Conservation (phyloP, 2,797 vertebrate species). For the Gobionotothen gibberifrons region DNA sequence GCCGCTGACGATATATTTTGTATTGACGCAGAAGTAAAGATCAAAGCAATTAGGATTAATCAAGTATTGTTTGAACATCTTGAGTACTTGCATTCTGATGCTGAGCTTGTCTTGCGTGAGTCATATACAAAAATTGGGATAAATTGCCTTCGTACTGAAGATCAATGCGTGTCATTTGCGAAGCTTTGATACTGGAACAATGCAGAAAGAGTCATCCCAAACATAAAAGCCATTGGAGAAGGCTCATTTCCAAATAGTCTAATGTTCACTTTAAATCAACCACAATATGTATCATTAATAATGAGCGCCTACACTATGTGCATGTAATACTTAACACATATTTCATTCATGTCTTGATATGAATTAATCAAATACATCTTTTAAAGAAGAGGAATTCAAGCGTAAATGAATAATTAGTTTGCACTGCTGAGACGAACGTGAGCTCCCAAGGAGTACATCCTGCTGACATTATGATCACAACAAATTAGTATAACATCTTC, state of each 20-base stretch:
- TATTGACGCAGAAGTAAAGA: slow-evolving; percentile 19
- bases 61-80: slow-evolving; percentile 42
- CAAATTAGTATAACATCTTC: slow-evolving; percentile 70
- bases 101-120: slow-evolving; percentile 2
- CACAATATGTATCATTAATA: not conserved
- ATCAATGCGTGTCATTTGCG: slow-evolving; percentile 54
- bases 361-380: slow-evolving; percentile 1
- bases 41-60: slow-evolving; percentile 50
- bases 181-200: slow-evolving; percentile 59
- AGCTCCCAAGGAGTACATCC: slow-evolving; percentile 25
- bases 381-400: slow-evolving; percentile 39
- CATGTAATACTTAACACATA: not conserved
- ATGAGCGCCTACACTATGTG: not conserved
- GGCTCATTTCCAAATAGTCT: slow-evolving; percentile 6
- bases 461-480: slow-evolving; percentile 60
- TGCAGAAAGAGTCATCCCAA: slow-evolving; percentile 7
- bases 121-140: slow-evolving; percentile 30
- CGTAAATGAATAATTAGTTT: slow-evolving; percentile 46
- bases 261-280: slow-evolving; percentile 4
- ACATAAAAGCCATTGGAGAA: too few species aligned
- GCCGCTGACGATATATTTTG: slow-evolving; percentile 26
- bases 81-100: slow-evolving; percentile 33
- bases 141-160: slow-evolving; percentile 43
- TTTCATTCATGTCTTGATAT: not conserved
- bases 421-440: slow-evolving; percentile 27